Percentiles rank a stretch among this genome's conserved stretches.
These are phyloP conservation scores for Lycodopsis pacificus DNA, from an alignment of 2,797 vertebrate species.

Conservation along the genomic window DNA sequence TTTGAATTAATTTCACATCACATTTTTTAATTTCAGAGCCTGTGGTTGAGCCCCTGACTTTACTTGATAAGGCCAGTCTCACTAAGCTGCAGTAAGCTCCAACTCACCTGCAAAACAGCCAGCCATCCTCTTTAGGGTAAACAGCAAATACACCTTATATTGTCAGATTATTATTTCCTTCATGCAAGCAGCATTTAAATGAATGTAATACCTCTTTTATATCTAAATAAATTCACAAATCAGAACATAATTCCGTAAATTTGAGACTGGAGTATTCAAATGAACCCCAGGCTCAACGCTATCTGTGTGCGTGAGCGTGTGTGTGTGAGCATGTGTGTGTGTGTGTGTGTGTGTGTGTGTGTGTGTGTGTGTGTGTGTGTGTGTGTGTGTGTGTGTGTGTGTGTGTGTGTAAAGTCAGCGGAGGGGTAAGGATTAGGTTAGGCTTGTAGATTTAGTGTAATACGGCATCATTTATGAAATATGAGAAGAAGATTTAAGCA, in stretches of 20 bases:
- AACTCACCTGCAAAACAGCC: conserved; percentile 21
- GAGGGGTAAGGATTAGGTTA: background rate
- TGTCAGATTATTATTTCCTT: conserved; percentile 11
- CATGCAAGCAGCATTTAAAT: conserved; percentile 21
- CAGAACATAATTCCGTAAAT: background rate
- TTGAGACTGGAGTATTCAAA: conserved; percentile 3
- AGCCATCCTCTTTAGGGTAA: background rate
- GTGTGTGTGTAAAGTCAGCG: background rate
- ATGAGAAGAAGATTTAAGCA: background rate
- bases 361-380: background rate
- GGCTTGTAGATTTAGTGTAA: conserved; percentile 5
- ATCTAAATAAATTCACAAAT: conserved; percentile 1
- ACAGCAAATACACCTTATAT: conserved; percentile 9
- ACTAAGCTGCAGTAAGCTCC: conserved; percentile 19
- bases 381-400: background rate
- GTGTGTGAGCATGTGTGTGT: background rate
- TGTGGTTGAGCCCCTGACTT: conserved; percentile 3
- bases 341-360: background rate
- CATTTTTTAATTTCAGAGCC: conserved; percentile 12
- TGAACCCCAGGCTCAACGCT: background rate
- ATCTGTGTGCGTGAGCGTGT: background rate
- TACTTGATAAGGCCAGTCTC: conserved; percentile 3
- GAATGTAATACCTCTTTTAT: background rate
- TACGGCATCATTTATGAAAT: background rate
- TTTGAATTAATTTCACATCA: conserved; percentile 36